Percentiles rank a stretch among this genome's conserved stretches.
Evolutionary conservation across 2,113 vertebrate genomes (phyloP).

Genomic region (Bucco capensis): DNA sequence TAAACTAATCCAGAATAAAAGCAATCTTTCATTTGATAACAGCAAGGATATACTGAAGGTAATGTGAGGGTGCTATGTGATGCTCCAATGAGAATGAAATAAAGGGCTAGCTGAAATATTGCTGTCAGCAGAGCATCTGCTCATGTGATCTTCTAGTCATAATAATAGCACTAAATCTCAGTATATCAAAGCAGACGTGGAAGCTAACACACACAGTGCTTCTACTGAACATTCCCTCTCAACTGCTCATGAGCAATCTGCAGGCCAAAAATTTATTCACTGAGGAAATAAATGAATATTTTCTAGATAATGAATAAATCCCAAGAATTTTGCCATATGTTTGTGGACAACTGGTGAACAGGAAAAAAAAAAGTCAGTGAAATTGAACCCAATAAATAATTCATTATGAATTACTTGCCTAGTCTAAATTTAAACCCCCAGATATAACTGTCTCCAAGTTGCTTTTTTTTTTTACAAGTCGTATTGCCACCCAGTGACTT

Average conservation of each 20-base stretch:
- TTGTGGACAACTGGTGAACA: constrained; percentile 49
- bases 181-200: constrained; percentile 31
- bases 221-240: constrained; percentile 30
- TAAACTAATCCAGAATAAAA: not conserved
- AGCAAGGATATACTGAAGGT: not conserved
- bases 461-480: not conserved
- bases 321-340: constrained; percentile 54
- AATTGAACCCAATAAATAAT: constrained; percentile 52
- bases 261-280: constrained; percentile 49
- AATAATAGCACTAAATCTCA: constrained; percentile 55
- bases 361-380: constrained; percentile 1
- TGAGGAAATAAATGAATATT: constrained; percentile 62
- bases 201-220: constrained; percentile 45
- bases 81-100: constrained; percentile 36
- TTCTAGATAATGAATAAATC: constrained; percentile 40
- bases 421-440: constrained; percentile 36
- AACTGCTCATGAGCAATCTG: constrained; percentile 50
- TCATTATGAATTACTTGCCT: constrained; percentile 10
- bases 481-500: not conserved
- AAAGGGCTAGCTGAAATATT: constrained; percentile 62
- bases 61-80: not conserved
- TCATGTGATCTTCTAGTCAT: constrained; percentile 57
- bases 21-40: not conserved
- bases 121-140: constrained; percentile 56
- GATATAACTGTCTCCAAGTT: not conserved